Evolutionary conservation across 2,888 invertebrate genomes (phyloP).

Genomic region (Drosophila koepferae): DNA sequence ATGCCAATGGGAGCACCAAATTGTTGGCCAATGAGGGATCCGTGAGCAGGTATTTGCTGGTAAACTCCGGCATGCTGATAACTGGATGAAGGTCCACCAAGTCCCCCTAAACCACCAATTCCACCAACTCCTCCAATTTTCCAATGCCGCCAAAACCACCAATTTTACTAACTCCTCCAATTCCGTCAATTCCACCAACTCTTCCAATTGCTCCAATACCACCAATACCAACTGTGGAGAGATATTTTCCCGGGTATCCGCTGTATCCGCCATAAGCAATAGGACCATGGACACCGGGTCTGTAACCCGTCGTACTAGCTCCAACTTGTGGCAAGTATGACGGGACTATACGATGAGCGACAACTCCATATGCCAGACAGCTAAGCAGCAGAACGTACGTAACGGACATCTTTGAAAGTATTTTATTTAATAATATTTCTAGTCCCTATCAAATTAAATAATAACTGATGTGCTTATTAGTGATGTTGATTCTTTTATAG

Average conservation of each 20-base stretch:
- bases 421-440: background rate
- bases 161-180: background rate
- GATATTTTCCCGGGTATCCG: conserved; percentile 9
- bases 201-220: background rate
- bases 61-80: background rate
- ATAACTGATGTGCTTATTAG: conserved; percentile 41
- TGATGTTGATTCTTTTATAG: conserved; percentile 49
- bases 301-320: background rate
- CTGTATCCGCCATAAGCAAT: background rate
- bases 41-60: conserved; percentile 1
- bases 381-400: conserved; percentile 28
- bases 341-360: conserved; percentile 21
- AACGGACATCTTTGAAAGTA: conserved; percentile 23
- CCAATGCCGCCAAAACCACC: too few relatives aligned
- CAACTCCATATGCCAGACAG: conserved; percentile 27
- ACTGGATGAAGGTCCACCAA: background rate
- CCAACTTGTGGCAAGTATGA: conserved; percentile 20
- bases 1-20: conserved; percentile 6
- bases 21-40: background rate
- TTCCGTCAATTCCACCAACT: background rate
- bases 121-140: background rate
- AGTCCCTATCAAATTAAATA: too few relatives aligned
- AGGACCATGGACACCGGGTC: background rate
- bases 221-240: background rate
- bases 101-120: too few relatives aligned